Evolutionary conservation across 2,888 invertebrate species (phyloP), one percentile per base, ranked within the genome.

Genomic region (Phalera bucephala): DNA sequence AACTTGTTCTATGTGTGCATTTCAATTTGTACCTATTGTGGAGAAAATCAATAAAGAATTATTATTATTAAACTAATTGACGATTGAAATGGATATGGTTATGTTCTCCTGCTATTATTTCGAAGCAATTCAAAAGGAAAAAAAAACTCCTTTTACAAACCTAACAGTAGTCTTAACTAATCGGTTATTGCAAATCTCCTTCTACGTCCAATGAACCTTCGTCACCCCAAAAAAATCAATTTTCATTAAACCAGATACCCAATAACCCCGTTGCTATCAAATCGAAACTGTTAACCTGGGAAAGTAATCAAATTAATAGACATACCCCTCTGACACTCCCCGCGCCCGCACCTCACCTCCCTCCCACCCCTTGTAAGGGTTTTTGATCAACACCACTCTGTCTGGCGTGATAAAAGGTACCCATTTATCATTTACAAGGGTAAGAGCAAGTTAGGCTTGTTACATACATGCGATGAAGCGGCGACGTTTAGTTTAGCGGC

Each of bases 241-340:
- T 11, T 19, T 9, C n/a, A 28, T 28, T 12, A 14, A 27, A 9
- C 29, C 29, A 22, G 10, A 13, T 41, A 36, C 40, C 47, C 28
- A 43, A 46, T 52, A 45, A 48, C 49, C 51, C 35, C 49, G 43
- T 50, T 52, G 34, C 35, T 21, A 41, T 48, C 40, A 30, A 45
- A 50, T 48, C 47, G 47, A 46, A 50, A 53, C 60, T 58, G 63
- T 68, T 68, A 65, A 54, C 48, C 53, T 49, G 37, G 47, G 52
- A 33, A 44, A 36, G 60, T 64, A 65, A 66, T 70, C 63, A 58
- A 66, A 69, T 70, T 66, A 71, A 61, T 54, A 48, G 48, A 5
- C 8, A 12, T 26, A 8, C 10, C 9, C 33, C 30, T 12, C 2
- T 6, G 1, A 2, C 28, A n/a, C n/a, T n/a, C 26, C 22, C 7